Conservation (phyloP, 2,797 vertebrate species). For the Arrhamphus sclerolepis region DNA sequence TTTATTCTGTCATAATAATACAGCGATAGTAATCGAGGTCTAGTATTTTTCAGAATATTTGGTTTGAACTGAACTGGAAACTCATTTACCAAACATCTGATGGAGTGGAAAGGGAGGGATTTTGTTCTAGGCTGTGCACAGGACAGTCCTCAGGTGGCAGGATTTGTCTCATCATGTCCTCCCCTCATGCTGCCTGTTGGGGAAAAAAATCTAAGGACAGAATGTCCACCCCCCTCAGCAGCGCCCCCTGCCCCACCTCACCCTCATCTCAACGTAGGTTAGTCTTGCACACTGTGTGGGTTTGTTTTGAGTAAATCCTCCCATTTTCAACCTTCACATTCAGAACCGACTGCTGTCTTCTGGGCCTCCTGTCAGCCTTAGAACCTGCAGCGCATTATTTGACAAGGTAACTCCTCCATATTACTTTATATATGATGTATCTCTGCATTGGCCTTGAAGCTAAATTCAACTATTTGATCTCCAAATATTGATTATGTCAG, state of each 20-base stretch:
- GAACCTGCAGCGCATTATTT: conserved; percentile 87
- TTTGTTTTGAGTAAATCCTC: conserved; percentile 80
- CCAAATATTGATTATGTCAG: conserved; percentile 38
- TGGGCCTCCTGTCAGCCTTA: conserved; percentile 87
- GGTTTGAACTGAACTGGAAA: not conserved
- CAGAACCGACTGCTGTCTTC: conserved; percentile 88
- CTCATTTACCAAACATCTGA: not conserved
- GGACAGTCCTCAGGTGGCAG: conserved; percentile 20
- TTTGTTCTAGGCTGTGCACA: conserved; percentile 2
- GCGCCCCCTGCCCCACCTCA: conserved; percentile 32
- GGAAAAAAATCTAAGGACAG: conserved; percentile 26
- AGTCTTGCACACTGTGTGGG: conserved; percentile 73
- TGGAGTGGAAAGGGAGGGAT: not conserved
- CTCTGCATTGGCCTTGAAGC: conserved; percentile 68
- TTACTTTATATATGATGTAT: conserved; percentile 73
- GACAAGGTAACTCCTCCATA: conserved; percentile 84
- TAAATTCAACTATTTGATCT: conserved; percentile 52
- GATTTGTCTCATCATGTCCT: conserved; percentile 28
- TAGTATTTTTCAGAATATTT: too few relatives aligned
- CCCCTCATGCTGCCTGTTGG: conserved; percentile 22
- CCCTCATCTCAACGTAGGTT: conserved; percentile 38
- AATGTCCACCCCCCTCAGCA: conserved; percentile 46
- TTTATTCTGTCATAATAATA: too few relatives aligned
- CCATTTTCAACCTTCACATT: conserved; percentile 83
- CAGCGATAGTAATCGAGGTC: too few relatives aligned